These are phyloP conservation scores for Harlomillsia oculata DNA, from an alignment of 1,140 invertebrate species.

Conservation along the genomic window DNA sequence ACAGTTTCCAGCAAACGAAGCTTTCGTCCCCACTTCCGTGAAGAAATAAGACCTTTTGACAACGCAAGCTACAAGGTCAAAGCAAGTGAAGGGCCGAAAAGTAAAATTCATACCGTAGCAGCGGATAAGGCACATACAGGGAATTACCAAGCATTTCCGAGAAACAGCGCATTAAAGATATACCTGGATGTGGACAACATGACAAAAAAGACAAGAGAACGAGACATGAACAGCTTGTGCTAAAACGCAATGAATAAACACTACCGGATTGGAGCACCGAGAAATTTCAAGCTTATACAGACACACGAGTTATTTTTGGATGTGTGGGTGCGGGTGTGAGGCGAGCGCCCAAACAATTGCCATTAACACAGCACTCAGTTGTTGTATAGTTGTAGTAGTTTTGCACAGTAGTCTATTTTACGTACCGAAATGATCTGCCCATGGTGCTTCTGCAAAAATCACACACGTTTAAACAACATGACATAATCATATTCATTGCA, in stretches of 20 bases:
- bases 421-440: constrained; percentile 35
- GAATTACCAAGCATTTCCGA: no score
- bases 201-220: constrained; percentile 1
- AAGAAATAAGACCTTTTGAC: no score
- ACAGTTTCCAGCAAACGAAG: no score
- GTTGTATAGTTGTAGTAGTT: no score
- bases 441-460: constrained; percentile 32
- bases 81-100: no score
- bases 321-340: constrained; percentile 13
- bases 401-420: no score
- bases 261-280: constrained; percentile 12
- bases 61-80: no score
- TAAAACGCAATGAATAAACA: constrained; percentile 7
- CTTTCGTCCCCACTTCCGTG: no score
- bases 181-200: neutral
- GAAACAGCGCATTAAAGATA: neutral
- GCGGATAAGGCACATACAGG: no score
- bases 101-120: no score
- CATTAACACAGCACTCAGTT: constrained; percentile 6
- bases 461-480: no score
- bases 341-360: constrained; percentile 16
- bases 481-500: no score
- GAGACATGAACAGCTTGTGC: neutral
- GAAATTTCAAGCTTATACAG: constrained; percentile 7
- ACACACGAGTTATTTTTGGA: constrained; percentile 18